phyloP scores from a whole-genome alignment of 2,797 vertebrate species.

The Mormyrops attenuatus region DNA sequence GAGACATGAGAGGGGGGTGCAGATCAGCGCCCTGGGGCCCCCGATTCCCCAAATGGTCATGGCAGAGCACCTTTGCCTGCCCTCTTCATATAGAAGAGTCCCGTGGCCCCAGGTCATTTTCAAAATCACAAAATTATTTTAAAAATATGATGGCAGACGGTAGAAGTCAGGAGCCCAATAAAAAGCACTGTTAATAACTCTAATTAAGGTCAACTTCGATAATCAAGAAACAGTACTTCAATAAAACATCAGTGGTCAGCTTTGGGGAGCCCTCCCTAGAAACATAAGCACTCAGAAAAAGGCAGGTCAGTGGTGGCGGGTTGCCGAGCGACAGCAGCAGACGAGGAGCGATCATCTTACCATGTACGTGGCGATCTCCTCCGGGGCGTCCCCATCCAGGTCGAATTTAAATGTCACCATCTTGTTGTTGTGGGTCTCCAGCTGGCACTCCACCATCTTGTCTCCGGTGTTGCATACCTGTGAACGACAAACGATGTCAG shows the following conservation, averaged over 20 bases:
- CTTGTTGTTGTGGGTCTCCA: conserved; percentile 98
- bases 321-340: neutral
- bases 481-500: conserved; percentile 5
- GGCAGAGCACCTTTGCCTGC: neutral
- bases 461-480: conserved; percentile 94
- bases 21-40: no score
- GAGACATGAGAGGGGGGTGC: neutral
- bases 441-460: conserved; percentile 98
- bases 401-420: conserved; percentile 99
- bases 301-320: neutral
- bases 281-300: neutral
- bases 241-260: neutral
- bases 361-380: conserved; percentile 98
- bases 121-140: neutral
- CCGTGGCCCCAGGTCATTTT: neutral
- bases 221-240: neutral
- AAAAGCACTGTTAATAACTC: neutral
- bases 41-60: neutral
- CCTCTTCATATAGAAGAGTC: no score
- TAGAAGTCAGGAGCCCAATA: neutral
- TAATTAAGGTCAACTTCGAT: neutral
- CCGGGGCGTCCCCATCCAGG: conserved; percentile 89
- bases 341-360: conserved; percentile 46
- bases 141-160: neutral
- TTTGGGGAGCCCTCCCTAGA: neutral